phyloP scores from a whole-genome alignment of 2,797 vertebrate species.

The Cercopithecus hamlyni region DNA sequence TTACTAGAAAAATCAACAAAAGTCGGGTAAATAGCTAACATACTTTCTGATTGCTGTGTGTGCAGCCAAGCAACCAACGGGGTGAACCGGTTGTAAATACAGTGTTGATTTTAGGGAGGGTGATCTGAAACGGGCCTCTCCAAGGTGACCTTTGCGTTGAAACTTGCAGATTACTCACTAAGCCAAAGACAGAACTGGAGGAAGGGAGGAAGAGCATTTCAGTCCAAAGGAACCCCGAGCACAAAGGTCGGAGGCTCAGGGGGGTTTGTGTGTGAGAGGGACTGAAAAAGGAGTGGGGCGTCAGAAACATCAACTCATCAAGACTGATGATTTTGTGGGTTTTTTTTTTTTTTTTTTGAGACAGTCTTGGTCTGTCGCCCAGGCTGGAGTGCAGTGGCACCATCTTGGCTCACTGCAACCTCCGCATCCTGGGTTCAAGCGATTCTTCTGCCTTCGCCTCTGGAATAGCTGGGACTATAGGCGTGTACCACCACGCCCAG shows the following conservation, averaged over 20 bases:
- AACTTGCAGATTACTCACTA: background rate
- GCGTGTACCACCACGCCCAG: no score
- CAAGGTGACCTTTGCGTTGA: background rate
- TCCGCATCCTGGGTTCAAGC: no score
- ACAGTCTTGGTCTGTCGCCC: no score
- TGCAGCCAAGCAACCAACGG: background rate
- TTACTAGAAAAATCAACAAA: background rate
- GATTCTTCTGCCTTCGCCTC: no score
- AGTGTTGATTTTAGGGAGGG: background rate
- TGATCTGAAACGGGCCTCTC: background rate
- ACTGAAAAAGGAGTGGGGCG: background rate
- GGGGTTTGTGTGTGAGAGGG: background rate
- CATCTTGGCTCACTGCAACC: no score
- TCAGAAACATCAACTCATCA: background rate
- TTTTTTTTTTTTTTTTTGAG: no score
- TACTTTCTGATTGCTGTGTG: background rate
- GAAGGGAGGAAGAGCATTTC: background rate
- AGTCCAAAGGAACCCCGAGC: background rate
- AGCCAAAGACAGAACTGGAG: background rate
- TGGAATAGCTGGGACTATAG: no score
- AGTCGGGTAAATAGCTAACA: background rate
- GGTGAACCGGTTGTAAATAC: background rate
- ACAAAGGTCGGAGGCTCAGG: background rate
- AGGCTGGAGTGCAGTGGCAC: no score
- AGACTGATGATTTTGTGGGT: background rate